A percentile compares a stretch with the other conserved stretches of the same genome.
phyloP scores from a whole-genome alignment of 2,888 invertebrate genomes.

The Amiota minor region DNA sequence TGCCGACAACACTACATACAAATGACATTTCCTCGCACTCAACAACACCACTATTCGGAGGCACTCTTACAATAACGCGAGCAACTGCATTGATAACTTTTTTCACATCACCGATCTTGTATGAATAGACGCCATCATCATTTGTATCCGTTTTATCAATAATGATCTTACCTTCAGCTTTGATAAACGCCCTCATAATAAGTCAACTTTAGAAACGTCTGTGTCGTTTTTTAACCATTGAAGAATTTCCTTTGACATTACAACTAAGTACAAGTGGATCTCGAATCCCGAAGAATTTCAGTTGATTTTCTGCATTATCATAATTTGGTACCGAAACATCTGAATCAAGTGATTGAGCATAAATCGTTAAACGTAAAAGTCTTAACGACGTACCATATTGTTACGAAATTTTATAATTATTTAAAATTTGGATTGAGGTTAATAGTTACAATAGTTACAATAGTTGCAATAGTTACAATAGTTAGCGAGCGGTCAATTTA shows the following conservation, averaged over 20 bases:
- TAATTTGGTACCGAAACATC: conserved; percentile 72
- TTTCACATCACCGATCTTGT: conserved; percentile 74
- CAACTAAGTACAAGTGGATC: conserved; percentile 70
- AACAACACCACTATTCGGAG: conserved; percentile 82
- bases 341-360: no score
- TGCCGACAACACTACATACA: conserved; percentile 81
- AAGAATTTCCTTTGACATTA: conserved; percentile 59
- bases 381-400: no score
- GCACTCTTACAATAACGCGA: conserved; percentile 77
- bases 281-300: conserved; percentile 71
- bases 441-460: no score
- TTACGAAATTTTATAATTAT: no score
- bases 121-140: conserved; percentile 81
- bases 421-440: no score
- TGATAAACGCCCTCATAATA: conserved; percentile 73
- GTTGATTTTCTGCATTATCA: conserved; percentile 65
- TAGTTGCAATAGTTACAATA: no score
- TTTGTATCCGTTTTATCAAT: conserved; percentile 74
- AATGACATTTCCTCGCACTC: conserved; percentile 88
- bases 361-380: no score
- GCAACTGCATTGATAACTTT: conserved; percentile 73
- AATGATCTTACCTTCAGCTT: conserved; percentile 73
- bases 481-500: no score
- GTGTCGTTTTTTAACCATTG: conserved; percentile 75
- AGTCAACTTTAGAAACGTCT: conserved; percentile 68